These are phyloP conservation scores for Eremobia ochroleuca DNA, from an alignment of 2,888 invertebrate species.

Conservation along the genomic window DNA sequence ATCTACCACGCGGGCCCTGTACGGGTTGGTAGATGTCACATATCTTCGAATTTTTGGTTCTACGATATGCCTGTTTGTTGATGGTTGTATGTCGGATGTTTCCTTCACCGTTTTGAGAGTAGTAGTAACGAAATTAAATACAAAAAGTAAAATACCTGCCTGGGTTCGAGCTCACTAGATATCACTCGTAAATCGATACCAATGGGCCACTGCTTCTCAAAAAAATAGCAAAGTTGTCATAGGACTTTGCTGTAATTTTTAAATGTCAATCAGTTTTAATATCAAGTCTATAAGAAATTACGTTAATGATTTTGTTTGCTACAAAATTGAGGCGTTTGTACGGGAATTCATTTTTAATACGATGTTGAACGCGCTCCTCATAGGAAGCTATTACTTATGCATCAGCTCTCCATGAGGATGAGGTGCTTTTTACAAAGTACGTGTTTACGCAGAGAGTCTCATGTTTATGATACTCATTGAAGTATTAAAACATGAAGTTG, in stretches of 20 bases:
- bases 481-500: neutral
- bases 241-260: neutral
- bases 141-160: no score
- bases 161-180: no score
- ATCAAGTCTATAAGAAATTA: constrained; percentile 20
- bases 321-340: constrained; percentile 28
- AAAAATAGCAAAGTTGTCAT: neutral
- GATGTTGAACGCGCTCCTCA: constrained; percentile 33
- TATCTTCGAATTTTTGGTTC: no score
- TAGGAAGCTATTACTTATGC: constrained; percentile 56
- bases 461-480: neutral
- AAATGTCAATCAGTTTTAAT: neutral
- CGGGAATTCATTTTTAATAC: constrained; percentile 51
- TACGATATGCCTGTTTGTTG: no score
- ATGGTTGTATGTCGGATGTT: no score
- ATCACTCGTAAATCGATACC: no score
- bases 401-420: constrained; percentile 31
- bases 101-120: no score
- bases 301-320: constrained; percentile 29
- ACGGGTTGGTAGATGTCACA: no score
- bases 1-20: no score
- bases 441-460: constrained; percentile 34
- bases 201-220: no score
- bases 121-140: no score
- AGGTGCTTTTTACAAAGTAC: constrained; percentile 41